These are phyloP conservation scores for Linnaemya tessellans DNA, from an alignment of 2,888 invertebrate species.

Conservation along the genomic window DNA sequence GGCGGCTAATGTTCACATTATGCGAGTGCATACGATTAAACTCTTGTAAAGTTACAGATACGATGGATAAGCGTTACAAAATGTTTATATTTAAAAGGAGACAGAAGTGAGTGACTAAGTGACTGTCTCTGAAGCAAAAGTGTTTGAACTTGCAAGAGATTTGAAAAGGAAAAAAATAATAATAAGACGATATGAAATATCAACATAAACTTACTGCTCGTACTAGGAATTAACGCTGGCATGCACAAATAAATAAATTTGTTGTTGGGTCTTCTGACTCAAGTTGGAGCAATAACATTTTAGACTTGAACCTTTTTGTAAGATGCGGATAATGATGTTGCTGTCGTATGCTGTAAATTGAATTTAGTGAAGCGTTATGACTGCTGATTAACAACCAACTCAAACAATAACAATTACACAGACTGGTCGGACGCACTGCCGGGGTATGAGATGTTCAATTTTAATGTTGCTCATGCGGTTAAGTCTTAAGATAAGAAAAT, in stretches of 20 bases:
- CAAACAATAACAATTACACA: constrained; percentile 70
- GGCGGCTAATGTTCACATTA: background rate
- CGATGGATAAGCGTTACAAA: constrained; percentile 30
- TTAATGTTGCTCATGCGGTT: constrained; percentile 40
- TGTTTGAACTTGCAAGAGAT: background rate
- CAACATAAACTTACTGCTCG: constrained; percentile 20
- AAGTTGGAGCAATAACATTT: constrained; percentile 20
- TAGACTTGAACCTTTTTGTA: constrained; percentile 27
- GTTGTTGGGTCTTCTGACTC: constrained; percentile 6
- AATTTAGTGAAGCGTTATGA: constrained; percentile 73
- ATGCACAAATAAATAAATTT: background rate
- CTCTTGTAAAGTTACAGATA: background rate
- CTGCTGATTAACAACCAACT: constrained; percentile 71
- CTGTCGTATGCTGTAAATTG: constrained; percentile 48
- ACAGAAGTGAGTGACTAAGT: background rate
- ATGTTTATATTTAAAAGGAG: background rate
- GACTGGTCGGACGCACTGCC: constrained; percentile 4
- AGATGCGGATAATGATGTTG: constrained; percentile 27
- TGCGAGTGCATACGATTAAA: background rate
- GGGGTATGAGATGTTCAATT: constrained; percentile 12
- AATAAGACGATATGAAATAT: constrained; percentile 5
- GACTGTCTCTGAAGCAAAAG: background rate
- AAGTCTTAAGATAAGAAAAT: constrained; percentile 46
- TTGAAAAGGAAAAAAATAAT: background rate
- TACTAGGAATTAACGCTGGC: background rate